Percentiles rank a stretch among this genome's conserved stretches.
These are phyloP conservation scores for Ctena decussata DNA, from an alignment of 2,888 invertebrate species.

Conservation along the genomic window DNA sequence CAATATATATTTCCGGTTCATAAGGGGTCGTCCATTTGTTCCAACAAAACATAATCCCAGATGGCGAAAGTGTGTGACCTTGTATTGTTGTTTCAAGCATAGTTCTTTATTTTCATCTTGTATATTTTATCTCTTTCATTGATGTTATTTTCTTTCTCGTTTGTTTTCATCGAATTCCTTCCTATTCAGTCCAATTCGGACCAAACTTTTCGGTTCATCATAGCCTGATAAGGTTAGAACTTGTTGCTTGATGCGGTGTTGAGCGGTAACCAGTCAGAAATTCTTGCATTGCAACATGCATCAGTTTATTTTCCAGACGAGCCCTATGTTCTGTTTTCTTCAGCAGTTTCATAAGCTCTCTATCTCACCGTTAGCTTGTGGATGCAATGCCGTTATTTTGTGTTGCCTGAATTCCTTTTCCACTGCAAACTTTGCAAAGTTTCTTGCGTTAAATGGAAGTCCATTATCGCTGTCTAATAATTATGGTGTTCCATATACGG, in stretches of 20 bases:
- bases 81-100: background rate
- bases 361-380: constrained; percentile 34
- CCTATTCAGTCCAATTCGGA: background rate
- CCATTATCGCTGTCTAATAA: constrained; percentile 39
- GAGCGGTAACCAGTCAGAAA: constrained; percentile 27
- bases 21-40: background rate
- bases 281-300: constrained; percentile 21
- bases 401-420: constrained; percentile 43
- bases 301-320: constrained; percentile 4
- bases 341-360: constrained; percentile 34
- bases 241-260: constrained; percentile 36
- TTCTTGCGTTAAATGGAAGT: constrained; percentile 41
- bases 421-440: constrained; percentile 32
- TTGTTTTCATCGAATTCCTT: background rate
- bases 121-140: background rate
- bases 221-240: background rate
- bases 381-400: constrained; percentile 24
- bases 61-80: background rate
- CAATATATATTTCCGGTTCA: background rate
- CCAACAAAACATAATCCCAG: background rate
- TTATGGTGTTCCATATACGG: constrained; percentile 31
- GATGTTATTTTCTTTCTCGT: background rate
- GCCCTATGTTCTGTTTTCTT: constrained; percentile 39
- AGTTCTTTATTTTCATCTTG: background rate
- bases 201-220: background rate